phyloP scores from a whole-genome alignment of 2,113 vertebrate genomes.

The Urocolius indicus region DNA sequence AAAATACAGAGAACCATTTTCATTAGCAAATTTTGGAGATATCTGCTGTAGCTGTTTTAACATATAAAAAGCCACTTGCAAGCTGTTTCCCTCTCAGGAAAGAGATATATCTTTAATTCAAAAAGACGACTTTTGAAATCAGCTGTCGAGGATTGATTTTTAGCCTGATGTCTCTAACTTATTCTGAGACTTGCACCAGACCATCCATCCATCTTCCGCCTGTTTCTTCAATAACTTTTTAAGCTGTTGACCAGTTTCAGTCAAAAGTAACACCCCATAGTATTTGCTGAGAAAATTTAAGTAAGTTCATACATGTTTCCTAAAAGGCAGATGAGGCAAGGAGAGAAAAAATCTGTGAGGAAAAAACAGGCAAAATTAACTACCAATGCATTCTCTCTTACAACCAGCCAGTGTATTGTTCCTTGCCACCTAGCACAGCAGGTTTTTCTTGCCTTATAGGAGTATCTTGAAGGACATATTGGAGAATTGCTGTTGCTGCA shows the following conservation, averaged over 20 bases:
- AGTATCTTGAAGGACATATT: neutral
- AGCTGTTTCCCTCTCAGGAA: neutral
- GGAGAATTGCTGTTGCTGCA: neutral
- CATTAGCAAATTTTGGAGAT: neutral
- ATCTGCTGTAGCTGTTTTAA: neutral
- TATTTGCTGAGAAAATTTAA: constrained; percentile 15
- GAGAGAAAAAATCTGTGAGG: neutral
- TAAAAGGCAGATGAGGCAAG: neutral
- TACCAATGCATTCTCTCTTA: neutral
- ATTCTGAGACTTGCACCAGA: neutral
- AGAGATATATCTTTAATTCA: neutral
- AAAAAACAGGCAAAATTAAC: neutral
- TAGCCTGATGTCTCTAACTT: neutral
- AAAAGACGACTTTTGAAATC: neutral
- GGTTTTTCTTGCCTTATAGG: neutral
- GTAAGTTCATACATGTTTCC: neutral
- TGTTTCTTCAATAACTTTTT: neutral
- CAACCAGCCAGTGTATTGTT: neutral
- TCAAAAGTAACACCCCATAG: neutral
- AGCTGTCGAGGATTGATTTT: neutral
- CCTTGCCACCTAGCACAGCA: neutral
- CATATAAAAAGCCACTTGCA: neutral
- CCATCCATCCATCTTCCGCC: constrained; percentile 10
- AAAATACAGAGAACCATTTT: neutral
- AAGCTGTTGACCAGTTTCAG: constrained; percentile 13